Evolutionary conservation across 2,797 vertebrate species (phyloP).

Genomic region (Microctenopoma stevenorrisi): DNA sequence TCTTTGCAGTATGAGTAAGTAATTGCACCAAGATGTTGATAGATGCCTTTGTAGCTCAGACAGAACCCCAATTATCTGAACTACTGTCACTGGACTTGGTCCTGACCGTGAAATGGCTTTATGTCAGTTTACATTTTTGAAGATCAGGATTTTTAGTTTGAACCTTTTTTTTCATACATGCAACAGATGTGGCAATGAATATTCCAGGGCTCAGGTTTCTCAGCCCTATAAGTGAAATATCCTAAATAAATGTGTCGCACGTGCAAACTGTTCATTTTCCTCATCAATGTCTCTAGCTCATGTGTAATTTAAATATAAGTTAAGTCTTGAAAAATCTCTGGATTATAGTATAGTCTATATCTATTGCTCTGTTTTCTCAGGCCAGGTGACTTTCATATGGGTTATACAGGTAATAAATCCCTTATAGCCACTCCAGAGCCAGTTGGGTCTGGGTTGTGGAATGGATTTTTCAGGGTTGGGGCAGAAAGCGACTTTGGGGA

Average conservation of each 20-base stretch:
- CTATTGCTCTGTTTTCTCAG: constrained; percentile 13
- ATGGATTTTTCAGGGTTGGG: constrained; percentile 19
- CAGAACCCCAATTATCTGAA: no score
- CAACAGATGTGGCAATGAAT: no score
- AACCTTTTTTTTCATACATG: no score
- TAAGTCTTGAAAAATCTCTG: constrained; percentile 13
- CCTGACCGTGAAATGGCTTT: no score
- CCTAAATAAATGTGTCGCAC: constrained; percentile 10
- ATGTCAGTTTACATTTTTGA: no score
- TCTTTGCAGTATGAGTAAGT: no score
- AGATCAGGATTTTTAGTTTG: no score
- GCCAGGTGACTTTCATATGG: constrained; percentile 48
- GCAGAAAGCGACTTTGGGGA: constrained; percentile 23
- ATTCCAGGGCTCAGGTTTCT: background rate
- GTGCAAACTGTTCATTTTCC: background rate
- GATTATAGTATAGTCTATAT: constrained; percentile 7
- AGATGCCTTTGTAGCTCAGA: no score
- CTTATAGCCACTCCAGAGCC: constrained; percentile 18
- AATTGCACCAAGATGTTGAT: no score
- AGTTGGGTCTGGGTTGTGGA: background rate
- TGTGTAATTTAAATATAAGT: constrained; percentile 16
- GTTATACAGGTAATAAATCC: constrained; percentile 60
- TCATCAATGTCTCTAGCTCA: background rate
- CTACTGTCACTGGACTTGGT: no score
- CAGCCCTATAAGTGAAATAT: constrained; percentile 1